phyloP scores from a whole-genome alignment of 1,140 invertebrate species.

The Mamestra configurata region DNA sequence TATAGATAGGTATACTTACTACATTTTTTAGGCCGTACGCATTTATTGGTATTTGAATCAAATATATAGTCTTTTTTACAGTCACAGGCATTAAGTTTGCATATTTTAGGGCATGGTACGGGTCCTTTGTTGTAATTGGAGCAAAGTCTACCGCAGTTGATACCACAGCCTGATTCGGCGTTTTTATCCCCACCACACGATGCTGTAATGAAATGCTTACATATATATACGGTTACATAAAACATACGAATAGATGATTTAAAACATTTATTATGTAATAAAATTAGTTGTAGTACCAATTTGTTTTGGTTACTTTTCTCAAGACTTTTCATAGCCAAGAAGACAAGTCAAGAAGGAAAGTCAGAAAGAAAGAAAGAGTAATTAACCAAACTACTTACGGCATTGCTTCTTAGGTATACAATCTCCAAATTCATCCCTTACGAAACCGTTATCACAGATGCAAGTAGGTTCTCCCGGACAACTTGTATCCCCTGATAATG shows the following conservation, averaged over 20 bases:
- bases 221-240: too few relatives aligned
- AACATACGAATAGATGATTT: too few relatives aligned
- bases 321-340: too few relatives aligned
- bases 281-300: too few relatives aligned
- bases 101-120: constrained; percentile 47
- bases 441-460: constrained; percentile 9
- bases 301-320: too few relatives aligned
- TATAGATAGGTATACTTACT: too few relatives aligned
- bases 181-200: constrained; percentile 65
- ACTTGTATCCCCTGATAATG: not conserved
- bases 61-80: constrained; percentile 58
- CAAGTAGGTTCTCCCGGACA: not conserved
- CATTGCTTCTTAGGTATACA: constrained; percentile 56
- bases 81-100: constrained; percentile 58
- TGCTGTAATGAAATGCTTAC: constrained; percentile 41
- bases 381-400: constrained; percentile 53
- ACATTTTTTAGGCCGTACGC: constrained; percentile 58
- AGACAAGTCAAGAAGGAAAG: too few relatives aligned
- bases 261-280: too few relatives aligned
- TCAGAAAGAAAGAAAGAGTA: not conserved
- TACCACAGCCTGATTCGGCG: constrained; percentile 60
- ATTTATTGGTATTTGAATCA: constrained; percentile 58
- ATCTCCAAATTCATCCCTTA: constrained; percentile 40
- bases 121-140: constrained; percentile 26
- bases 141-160: constrained; percentile 54